Conservation (phyloP, 2,797 vertebrate species). For the Ambastaia sidthimunki region DNA sequence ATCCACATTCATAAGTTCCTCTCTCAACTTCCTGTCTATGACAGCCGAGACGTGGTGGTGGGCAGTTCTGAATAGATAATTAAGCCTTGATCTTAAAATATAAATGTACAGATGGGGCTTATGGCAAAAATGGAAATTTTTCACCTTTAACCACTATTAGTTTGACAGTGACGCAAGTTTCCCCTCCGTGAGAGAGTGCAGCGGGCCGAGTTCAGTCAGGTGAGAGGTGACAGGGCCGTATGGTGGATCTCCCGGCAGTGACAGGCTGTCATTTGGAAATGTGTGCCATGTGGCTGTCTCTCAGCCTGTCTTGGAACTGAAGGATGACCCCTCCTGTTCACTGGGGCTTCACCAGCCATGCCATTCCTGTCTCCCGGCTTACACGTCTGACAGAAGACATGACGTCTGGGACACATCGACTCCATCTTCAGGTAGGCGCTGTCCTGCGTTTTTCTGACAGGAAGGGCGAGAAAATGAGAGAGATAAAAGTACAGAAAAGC, state of each 20-base stretch:
- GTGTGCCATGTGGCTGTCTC: constrained; percentile 65
- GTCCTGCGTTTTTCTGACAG: constrained; percentile 77
- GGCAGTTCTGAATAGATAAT: constrained; percentile 55
- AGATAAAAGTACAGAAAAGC: constrained; percentile 27
- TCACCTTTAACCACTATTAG: constrained; percentile 60
- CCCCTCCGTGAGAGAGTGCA: constrained; percentile 51
- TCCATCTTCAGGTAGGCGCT: constrained; percentile 65
- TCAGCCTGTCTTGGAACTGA: constrained; percentile 81
- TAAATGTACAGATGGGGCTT: constrained; percentile 63
- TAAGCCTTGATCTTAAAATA: constrained; percentile 62
- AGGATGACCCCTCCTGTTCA: constrained; percentile 88
- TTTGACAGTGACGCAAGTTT: constrained; percentile 63
- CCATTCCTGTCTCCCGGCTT: constrained; percentile 90
- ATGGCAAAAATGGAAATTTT: constrained; percentile 61
- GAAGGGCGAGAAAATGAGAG: constrained; percentile 70
- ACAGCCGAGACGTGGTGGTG: constrained; percentile 43
- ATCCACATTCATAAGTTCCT: constrained; percentile 30
- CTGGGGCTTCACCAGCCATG: constrained; percentile 85
- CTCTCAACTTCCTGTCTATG: constrained; percentile 22
- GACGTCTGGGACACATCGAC: constrained; percentile 89
- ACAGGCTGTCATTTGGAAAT: constrained; percentile 63
- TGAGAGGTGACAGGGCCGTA: constrained; percentile 65
- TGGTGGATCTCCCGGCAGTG: constrained; percentile 60
- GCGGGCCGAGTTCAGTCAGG: constrained; percentile 59
- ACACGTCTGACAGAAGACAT: constrained; percentile 95